Evolutionary conservation across 37 sponge, comb jelly and placozoan species (phyloP), one percentile per base, ranked within the genome.

Genomic region (Halisarca cf. caerulea): DNA sequence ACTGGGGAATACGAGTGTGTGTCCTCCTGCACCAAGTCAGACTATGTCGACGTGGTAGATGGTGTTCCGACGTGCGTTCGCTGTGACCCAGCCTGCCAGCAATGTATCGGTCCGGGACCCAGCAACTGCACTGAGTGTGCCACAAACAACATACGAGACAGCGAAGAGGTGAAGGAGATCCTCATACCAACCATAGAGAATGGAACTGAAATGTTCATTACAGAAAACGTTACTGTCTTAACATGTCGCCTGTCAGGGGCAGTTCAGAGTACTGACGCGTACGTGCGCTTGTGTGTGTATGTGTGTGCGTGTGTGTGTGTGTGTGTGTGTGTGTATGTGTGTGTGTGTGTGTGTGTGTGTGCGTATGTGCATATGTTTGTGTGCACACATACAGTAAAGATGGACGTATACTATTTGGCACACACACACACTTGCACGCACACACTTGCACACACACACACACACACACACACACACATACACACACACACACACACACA

Each of bases 71-170:
- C 45, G 0, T 74, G 77, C 77, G 42, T 74, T 9, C 43, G 23
- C 25, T 74, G 77, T 44, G 25, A 74, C 44, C 5, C 3, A 0
- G 41, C 42, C 20, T 84, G 60, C 55, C 41, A 33, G 44, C n/a
- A 57, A 45, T 78, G 79, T 40, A 64, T 88, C 34, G 90, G 77
- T 17, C 81, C 86, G 2, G 86, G 86, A n/a, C 37, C 60, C 37
- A 81, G 34, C 9, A 82, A 85, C 72, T 89, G 90, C 64, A 82
- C 82, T 23, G 9, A 45, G 3, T 89, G 90, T 82, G 28, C 30
- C 64, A 20, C 30, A 8, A 62, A 62, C 64, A 7, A 8, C n/a
- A 6, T 20, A 62, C 6, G 9, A 23, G 15, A n/a, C 6, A 23
- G 15, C 64, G 18, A 30, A 6, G 30, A 62, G 30, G 30, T 30